A percentile compares a stretch with the other conserved stretches of the same genome.
Conservation (phyloP, 2,113 vertebrate species). For the Ariopsis seemanni region DNA sequence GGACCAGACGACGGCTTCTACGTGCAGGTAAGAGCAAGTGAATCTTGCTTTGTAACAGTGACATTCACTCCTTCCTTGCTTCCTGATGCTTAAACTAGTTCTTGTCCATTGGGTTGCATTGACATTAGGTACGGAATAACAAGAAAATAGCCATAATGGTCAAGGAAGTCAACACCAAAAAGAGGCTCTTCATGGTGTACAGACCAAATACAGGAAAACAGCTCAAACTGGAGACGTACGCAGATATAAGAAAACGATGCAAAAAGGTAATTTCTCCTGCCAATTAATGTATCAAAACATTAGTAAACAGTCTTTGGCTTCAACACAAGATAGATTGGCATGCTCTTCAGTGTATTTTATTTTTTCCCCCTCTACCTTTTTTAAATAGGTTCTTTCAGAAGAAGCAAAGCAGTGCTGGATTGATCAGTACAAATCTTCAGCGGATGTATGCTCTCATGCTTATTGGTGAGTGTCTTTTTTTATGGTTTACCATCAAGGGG, state of each 20-base stretch:
- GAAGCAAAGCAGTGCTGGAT: constrained; percentile 92
- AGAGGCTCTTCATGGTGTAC: constrained; percentile 93
- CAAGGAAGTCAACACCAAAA: constrained; percentile 94
- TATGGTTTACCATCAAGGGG: too few relatives aligned
- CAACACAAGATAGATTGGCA: not conserved
- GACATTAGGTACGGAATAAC: constrained; percentile 84
- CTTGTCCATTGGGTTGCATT: not conserved
- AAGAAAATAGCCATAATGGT: constrained; percentile 93
- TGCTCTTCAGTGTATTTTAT: not conserved
- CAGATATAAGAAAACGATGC: constrained; percentile 94
- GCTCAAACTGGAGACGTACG: constrained; percentile 89
- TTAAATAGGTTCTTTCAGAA: constrained; percentile 85
- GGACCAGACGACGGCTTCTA: constrained; percentile 97
- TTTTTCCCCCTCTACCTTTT: not conserved
- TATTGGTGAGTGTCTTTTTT: constrained; percentile 80
- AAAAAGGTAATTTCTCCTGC: constrained; percentile 82
- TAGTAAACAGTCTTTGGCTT: not conserved
- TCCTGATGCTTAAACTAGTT: not conserved
- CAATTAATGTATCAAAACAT: not conserved
- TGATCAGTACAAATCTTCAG: constrained; percentile 91
- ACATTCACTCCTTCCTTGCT: not conserved
- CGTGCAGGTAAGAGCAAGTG: constrained; percentile 75
- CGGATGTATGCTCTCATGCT: constrained; percentile 91
- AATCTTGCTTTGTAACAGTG: not conserved
- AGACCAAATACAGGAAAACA: constrained; percentile 96